These are phyloP conservation scores for Apamea crenata DNA, from an alignment of 2,888 invertebrate genomes.

Conservation along the genomic window DNA sequence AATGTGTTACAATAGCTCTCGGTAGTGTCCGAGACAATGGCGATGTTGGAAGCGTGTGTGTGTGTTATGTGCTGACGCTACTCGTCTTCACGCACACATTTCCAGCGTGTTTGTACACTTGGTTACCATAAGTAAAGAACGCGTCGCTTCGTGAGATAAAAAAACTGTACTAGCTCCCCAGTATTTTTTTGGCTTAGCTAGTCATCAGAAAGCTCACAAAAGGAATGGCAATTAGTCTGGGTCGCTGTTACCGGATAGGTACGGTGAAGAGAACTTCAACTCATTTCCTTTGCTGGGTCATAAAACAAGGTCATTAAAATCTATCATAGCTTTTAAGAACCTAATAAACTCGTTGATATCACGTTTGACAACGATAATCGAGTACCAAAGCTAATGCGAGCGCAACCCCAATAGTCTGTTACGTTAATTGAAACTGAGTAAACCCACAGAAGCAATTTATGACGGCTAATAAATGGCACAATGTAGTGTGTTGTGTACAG, in stretches of 20 bases:
- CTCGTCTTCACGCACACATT: background rate
- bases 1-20: background rate
- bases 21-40: background rate
- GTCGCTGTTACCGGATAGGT: background rate
- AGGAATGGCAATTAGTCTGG: background rate
- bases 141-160: background rate
- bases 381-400: slow-evolving; percentile 67
- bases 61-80: no score
- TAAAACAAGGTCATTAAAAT: background rate
- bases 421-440: slow-evolving; percentile 78
- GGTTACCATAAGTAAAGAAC: background rate
- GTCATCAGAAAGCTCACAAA: background rate
- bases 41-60: no score
- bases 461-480: slow-evolving; percentile 76
- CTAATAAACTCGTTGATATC: slow-evolving; percentile 33
- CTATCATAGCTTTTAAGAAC: slow-evolving; percentile 18
- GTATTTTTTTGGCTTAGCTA: background rate
- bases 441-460: slow-evolving; percentile 81
- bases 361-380: slow-evolving; percentile 63
- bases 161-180: background rate
- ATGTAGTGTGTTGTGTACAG: slow-evolving; percentile 68
- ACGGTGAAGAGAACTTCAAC: background rate
- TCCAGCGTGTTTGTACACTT: background rate
- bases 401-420: slow-evolving; percentile 70
- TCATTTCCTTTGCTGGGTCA: background rate